Base-by-base conservation (phyloP, 2,113 vertebrate genomes). In the Todiramphus saurophagus region DNA sequence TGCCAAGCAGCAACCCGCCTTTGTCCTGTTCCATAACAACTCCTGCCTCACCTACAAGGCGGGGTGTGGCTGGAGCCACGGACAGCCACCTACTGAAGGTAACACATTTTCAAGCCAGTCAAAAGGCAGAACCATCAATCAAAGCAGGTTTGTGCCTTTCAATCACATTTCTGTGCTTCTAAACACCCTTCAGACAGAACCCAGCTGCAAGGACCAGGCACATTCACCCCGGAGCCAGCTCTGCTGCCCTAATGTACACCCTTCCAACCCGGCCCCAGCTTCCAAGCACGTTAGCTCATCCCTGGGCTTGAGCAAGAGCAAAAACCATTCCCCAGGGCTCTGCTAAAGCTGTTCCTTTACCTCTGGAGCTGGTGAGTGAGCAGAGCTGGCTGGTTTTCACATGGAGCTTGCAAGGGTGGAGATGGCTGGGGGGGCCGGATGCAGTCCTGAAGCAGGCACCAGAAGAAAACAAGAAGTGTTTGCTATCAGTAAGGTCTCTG, bases 351-450 rank as follows among this genome's bases (percentile, higher is more conserved):
- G 20, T 37, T 39, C 67, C 73, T 62, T 96, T 97, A 99, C 99
- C 99, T 99, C 98, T 99, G 99, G 41, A 99, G 99, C 99, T 99
- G 99, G 98, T 99, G 99, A 93, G 99, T 99, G 86, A 99, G 99
- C 96, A 99, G 99, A 94, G 99, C 98, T 87, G 99, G 99, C 98
- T 99, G 99, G 98, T 98, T 99, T 97, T 99, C 99, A 98, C 99
- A 98, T 2, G 99, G 96, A 96, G 98, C 98, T 98, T 99, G 98
- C 94, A 98, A 93, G 92, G 98, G 98, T 39, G 98, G 98, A 83
- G 98, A 98, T 10, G 98, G 98, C 82, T 98, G 98, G 73, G 98
- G 96, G 53, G 98, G 98, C 83, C 97, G 96, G 94, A 98, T 97
- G 63, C 98, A 98, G 63, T 98, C 98, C 98, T 98, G 88, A 66